Base-by-base conservation (phyloP, 1,140 invertebrate genomes). In the Drosophila lowei region DNA sequence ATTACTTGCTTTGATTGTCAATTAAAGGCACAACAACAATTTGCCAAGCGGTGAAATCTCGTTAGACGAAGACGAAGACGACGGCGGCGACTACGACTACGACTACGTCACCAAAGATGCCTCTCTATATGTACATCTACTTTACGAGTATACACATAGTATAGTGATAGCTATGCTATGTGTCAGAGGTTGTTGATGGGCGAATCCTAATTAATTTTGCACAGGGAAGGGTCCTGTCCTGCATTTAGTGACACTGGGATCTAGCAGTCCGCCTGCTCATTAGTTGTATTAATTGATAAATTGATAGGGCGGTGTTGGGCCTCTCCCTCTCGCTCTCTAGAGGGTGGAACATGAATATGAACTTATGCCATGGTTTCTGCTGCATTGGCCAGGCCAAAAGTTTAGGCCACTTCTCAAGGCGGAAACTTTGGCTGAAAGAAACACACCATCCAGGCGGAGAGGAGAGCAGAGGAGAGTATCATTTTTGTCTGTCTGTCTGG, bases 231-330 rank as follows among this genome's bases (percentile, higher is more conserved):
- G 46, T 54, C 78, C 43, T 80, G 46, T 54, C 78, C 43, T 80
- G 81, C 77, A 86, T 86, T 77, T 80, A 86, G 75, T 86, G 79
- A 84, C 79, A 83, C 75, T 79, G 79, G 75, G 84, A 83, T 38
- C 66, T 50, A 83, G 67, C 83, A 81, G 70, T 86, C 86, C 64
- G 68, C 77, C 67, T 65, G 58, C 77, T 85, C 81, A 86, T 86
- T 86, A 86, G 81, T 58, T 83, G 62, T 65, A 86, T 88, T 86
- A 86, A 86, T 86, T 86, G 81, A 86, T 86, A 86, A 86, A 86
- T 86, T 88, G 81, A 85, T 81, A 86, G 43, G 13, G 58, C 5
- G 23, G 16, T 49, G 15, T 42, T 34, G 30, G 41, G 34, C 23
- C 23, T 25, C 4, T 0, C 0, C 4, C 23, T 0, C 23, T 4